Percentiles rank a stretch among this genome's conserved stretches.
Evolutionary conservation across 2,888 invertebrate genomes (phyloP).

Genomic region (Sinodicranocentrus sp.): DNA sequence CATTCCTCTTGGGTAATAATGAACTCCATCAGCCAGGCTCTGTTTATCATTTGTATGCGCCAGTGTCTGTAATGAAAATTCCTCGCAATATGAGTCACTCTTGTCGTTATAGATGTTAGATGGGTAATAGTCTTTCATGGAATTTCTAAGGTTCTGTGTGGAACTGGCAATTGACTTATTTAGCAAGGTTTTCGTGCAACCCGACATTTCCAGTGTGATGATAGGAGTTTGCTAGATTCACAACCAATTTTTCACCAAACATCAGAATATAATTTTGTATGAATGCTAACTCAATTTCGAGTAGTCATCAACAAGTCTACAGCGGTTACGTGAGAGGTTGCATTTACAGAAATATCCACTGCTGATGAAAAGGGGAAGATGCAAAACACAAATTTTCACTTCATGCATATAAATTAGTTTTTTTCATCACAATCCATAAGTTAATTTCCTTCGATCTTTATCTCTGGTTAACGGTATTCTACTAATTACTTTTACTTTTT

Average conservation of each 20-base stretch:
- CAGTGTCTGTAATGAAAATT: slow-evolving; percentile 55
- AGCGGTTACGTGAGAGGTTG: too few species aligned
- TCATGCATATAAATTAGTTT: too few species aligned
- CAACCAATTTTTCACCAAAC: slow-evolving; percentile 14
- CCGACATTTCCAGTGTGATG: slow-evolving; percentile 55
- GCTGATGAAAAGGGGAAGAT: too few species aligned
- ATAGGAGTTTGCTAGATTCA: slow-evolving; percentile 59
- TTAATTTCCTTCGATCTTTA: too few species aligned
- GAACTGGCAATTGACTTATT: slow-evolving; percentile 36
- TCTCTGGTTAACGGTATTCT: too few species aligned
- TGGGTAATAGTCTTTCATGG: slow-evolving; percentile 40
- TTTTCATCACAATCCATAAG: too few species aligned
- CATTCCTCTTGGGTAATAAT: not conserved
- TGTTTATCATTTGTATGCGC: slow-evolving; percentile 22
- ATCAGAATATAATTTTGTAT: too few species aligned
- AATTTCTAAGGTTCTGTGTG: slow-evolving; percentile 36
- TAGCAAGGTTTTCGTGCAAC: slow-evolving; percentile 58
- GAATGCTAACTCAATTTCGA: too few species aligned
- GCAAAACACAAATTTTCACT: too few species aligned
- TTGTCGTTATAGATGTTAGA: slow-evolving; percentile 35
- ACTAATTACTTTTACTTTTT: too few species aligned
- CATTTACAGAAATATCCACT: too few species aligned
- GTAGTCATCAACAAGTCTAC: too few species aligned
- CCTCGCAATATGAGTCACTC: slow-evolving; percentile 61
- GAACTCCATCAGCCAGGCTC: slow-evolving; percentile 8